phyloP scores from a whole-genome alignment of 2,888 invertebrate genomes.

The Calameuta filiformis region DNA sequence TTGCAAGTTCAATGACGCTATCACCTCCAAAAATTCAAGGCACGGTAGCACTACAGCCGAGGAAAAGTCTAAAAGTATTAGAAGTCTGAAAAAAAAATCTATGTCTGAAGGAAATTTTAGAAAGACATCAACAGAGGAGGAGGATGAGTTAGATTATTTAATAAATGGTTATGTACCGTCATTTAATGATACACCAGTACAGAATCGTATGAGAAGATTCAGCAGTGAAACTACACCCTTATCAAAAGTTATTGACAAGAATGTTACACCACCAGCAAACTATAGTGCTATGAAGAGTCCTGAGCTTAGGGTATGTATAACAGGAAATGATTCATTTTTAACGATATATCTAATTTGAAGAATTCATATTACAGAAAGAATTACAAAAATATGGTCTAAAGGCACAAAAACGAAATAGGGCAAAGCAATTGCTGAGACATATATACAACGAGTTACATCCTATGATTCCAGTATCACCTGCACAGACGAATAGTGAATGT shows the following conservation, averaged over 20 bases:
- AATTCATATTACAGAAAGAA: constrained; percentile 61
- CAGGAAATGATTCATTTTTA: constrained; percentile 13
- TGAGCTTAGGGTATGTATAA: constrained; percentile 65
- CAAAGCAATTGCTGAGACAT: constrained; percentile 68
- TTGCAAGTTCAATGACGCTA: neutral
- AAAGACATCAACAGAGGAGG: neutral
- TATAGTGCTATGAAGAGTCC: constrained; percentile 69
- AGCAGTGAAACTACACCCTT: constrained; percentile 6
- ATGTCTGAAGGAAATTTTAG: constrained; percentile 32
- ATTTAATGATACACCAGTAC: constrained; percentile 4
- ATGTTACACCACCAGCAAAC: constrained; percentile 68
- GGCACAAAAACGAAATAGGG: constrained; percentile 67
- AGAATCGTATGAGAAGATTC: constrained; percentile 1
- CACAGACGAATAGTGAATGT: neutral
- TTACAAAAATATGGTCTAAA: constrained; percentile 69
- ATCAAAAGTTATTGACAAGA: constrained; percentile 26
- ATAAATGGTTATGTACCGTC: neutral
- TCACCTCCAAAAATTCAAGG: neutral
- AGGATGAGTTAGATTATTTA: neutral
- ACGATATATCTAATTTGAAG: constrained; percentile 10
- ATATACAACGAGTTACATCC: constrained; percentile 71
- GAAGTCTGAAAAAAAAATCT: constrained; percentile 38
- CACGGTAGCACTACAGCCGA: neutral
- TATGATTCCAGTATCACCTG: constrained; percentile 27
- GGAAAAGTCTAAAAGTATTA: constrained; percentile 11